Base-by-base conservation (phyloP, 1,140 invertebrate species). In the Panonychus citri region DNA sequence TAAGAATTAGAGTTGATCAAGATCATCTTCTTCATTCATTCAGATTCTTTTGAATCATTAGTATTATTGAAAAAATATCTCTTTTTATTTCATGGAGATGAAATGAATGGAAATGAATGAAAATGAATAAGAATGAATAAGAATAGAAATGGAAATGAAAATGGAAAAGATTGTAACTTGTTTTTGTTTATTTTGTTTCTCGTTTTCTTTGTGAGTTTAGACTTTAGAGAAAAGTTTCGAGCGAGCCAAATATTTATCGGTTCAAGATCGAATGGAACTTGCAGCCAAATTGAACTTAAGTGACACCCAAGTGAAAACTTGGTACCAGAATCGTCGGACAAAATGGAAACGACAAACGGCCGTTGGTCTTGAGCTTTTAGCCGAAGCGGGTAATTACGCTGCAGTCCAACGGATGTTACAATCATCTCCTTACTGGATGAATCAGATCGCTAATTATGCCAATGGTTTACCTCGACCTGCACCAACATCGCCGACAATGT, bases 331-430 rank as follows among this genome's bases (percentile, higher is more conserved):
- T 69, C 77, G 93, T 37, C 13, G 93, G 46, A 99, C 94, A 64
- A 99, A 99, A 75, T 98, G 93, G 93, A 99, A 99, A 70, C 78
- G 94, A 7, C 94, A 99, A 71, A 94, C 91, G 3, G 89, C 91
- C 0, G 91, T 97, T 0, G 90, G 91, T 0, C 71, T 95, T 59
- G 94, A 98, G 69, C 76, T 99, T 21, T 71, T 99, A 54, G 85
- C 89, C 0, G 93, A 99, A 68, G 87, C 89, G 0, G 88, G 88
- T 7, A 96, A 95, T 72, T 91, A 90, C 69, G 89, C 89, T 0
- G 90, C 91, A 3, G 85, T 96, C 60, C 91, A 97, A 70, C 77
- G 90, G 56, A 59, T 97, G 58, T 85, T 95, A 66, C 84, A 86
- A 26, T 69, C 74, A 66, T 72, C 72, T 51, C 68, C 77, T 71